These are phyloP conservation scores for Gambusia holbrooki DNA, from an alignment of 2,113 vertebrate genomes.

Conservation along the genomic window DNA sequence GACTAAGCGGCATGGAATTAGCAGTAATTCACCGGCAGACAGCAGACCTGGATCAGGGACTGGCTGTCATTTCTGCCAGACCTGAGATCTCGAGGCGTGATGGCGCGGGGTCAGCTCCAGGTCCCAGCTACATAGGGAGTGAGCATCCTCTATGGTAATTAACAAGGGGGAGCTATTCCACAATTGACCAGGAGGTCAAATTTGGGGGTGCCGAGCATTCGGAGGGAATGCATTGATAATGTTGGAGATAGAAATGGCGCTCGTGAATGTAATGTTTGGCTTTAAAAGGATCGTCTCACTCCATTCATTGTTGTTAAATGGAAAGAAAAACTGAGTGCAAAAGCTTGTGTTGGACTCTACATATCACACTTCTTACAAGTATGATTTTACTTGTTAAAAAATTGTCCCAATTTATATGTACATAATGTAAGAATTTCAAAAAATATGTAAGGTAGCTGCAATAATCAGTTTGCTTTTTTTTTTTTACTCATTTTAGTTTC, in stretches of 20 bases:
- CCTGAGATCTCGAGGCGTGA: conserved; percentile 80
- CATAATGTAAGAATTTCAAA: too few species aligned
- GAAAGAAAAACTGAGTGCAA: conserved; percentile 73
- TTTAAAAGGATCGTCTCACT: conserved; percentile 88
- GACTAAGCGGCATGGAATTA: conserved; percentile 79
- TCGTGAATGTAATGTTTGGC: conserved; percentile 85
- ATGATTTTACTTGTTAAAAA: not conserved
- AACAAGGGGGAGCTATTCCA: conserved; percentile 80
- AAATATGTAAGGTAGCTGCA: not conserved
- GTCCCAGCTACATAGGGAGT: conserved; percentile 68
- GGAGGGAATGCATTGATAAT: conserved; percentile 67
- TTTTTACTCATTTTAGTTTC: conserved; percentile 1
- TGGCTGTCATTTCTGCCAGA: conserved; percentile 76
- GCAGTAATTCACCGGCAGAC: conserved; percentile 87
- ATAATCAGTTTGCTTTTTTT: not conserved
- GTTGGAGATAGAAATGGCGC: conserved; percentile 68
- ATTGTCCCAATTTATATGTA: not conserved
- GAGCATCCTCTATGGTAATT: conserved; percentile 91
- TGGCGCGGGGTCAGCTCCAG: conserved; percentile 65
- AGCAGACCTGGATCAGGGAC: conserved; percentile 84
- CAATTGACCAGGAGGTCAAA: conserved; percentile 68
- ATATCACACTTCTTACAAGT: not conserved
- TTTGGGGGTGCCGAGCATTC: conserved; percentile 79
- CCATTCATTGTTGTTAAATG: conserved; percentile 92
- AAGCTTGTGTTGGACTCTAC: conserved; percentile 21